Base-by-base conservation (phyloP, 2,888 invertebrate genomes). In the Cristatella mucedo region DNA sequence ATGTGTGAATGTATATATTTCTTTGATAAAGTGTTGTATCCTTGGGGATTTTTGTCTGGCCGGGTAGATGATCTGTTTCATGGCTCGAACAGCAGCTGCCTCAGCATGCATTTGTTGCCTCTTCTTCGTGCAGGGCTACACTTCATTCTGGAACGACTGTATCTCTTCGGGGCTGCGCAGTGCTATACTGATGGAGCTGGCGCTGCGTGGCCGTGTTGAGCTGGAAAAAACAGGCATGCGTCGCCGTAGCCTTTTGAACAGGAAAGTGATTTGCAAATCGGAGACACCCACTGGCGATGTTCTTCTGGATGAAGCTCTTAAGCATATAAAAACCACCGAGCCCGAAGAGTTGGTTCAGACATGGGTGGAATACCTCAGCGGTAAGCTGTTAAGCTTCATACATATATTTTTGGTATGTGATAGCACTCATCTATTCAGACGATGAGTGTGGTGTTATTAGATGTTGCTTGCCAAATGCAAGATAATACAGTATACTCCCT, bases 71-170 rank as follows among this genome's bases (percentile, higher is more conserved):
- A n/a, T n/a, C n/a, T n/a, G n/a, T n/a, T n/a, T n/a, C n/a, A n/a
- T n/a, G n/a, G n/a, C n/a, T n/a, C n/a, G n/a, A n/a, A n/a, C n/a
- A n/a, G n/a, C n/a, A n/a, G n/a, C n/a, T n/a, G n/a, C n/a, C n/a
- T n/a, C n/a, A n/a, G n/a, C n/a, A n/a, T n/a, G n/a, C n/a, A n/a
- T n/a, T n/a, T n/a, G n/a, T n/a, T n/a, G n/a, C n/a, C n/a, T n/a
- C n/a, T 29, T n/a, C 22, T 26, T 33, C 43, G 49, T 49, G 7
- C 48, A 66, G 66, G 66, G 66, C 15, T 66, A 66, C 52, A 66
- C 66, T 40, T 97, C 95, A 41, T 99, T 99, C 72, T 97, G 97
- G 97, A 99, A 99, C 71, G 97, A 99, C 70, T 97, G 95, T 71
- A 95, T 99, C 75, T 95, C 95, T 52, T 91, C 91, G 57, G 97